phyloP scores from a whole-genome alignment of 2,113 vertebrate species.

The Clinocottus analis region DNA sequence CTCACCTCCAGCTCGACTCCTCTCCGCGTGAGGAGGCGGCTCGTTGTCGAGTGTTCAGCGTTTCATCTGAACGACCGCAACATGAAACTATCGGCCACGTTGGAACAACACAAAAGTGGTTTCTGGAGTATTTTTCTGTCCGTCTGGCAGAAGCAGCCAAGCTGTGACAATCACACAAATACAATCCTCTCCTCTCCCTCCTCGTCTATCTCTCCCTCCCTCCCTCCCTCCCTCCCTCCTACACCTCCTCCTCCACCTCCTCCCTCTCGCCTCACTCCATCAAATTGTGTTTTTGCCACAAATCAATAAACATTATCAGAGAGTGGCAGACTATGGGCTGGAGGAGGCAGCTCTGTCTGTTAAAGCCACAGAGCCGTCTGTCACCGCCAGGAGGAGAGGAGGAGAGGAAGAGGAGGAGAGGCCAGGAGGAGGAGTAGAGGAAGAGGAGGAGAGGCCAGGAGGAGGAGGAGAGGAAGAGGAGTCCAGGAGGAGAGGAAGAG shows the following conservation, averaged over 20 bases:
- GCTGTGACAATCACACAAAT: slow-evolving; percentile 72
- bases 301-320: slow-evolving; percentile 87
- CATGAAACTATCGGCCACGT: neutral
- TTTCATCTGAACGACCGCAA: too few relatives aligned
- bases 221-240: too few relatives aligned
- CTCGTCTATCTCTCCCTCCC: neutral
- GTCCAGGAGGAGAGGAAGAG: too few relatives aligned
- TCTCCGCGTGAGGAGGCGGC: too few relatives aligned
- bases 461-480: too few relatives aligned
- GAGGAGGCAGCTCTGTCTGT: slow-evolving; percentile 79
- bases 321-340: slow-evolving; percentile 82
- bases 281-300: slow-evolving; percentile 81
- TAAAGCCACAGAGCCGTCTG: slow-evolving; percentile 75
- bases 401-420: neutral
- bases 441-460: too few relatives aligned
- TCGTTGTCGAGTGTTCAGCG: too few relatives aligned
- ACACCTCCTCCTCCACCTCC: too few relatives aligned
- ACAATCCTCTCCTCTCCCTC: slow-evolving; percentile 32
- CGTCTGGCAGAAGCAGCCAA: slow-evolving; percentile 57
- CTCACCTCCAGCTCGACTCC: too few relatives aligned
- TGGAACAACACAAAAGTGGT: slow-evolving; percentile 21
- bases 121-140: slow-evolving; percentile 40
- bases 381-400: slow-evolving; percentile 36
- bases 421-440: slow-evolving; percentile 15
- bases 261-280: slow-evolving; percentile 66